Base-by-base conservation (phyloP, 2,888 invertebrate genomes). In the Drosophila nr. fundita region DNA sequence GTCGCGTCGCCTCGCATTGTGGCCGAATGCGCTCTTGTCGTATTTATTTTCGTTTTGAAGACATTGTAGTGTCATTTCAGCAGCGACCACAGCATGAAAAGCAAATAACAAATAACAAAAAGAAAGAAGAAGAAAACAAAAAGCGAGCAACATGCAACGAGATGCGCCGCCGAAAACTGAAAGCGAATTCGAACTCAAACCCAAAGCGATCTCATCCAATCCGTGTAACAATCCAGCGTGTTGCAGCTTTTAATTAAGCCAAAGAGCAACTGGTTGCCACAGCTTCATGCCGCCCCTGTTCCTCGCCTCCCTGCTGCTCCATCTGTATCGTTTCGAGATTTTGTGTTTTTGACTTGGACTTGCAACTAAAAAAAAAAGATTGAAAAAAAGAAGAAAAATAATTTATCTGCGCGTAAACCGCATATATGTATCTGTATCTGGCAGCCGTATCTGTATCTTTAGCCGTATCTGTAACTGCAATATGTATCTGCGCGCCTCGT, bases 41-140 rank as follows among this genome's bases (percentile, higher is more conserved):
- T 88, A 87, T 90, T 91, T 91, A 91, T 91, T 91, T 87, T 87
- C 90, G 90, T 90, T 87, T 90, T 73, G 75, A 82, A 89, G 87
- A 89, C 91, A 78, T 85, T 91, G 86, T 89, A 87, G 91, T 90
- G 87, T 87, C 87, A 87, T 90, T 87, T 87, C 86, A 90, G 81
- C 90, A 89, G 69, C 70, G 68, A 80, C 75, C 76, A 89, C 85
- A 89, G 79, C 88, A 76, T 77, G 82, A 80, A 91, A 85, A 80
- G 76, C 80, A 91, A 82, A 84, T 79, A 78, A 45, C 45, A 45
- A 45, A 45, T 45, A 45, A 45, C 45, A 24, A 87, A 82, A 87
- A 73, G n/a, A 40, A 8, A 18, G 4, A 38, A 18, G 2, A 38
- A 18, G 4, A 34, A 24, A 18, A 24, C 21, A 32, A 34, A 52